Conservation (phyloP, 2,797 vertebrate genomes). For the Garrulus glandarius region DNA sequence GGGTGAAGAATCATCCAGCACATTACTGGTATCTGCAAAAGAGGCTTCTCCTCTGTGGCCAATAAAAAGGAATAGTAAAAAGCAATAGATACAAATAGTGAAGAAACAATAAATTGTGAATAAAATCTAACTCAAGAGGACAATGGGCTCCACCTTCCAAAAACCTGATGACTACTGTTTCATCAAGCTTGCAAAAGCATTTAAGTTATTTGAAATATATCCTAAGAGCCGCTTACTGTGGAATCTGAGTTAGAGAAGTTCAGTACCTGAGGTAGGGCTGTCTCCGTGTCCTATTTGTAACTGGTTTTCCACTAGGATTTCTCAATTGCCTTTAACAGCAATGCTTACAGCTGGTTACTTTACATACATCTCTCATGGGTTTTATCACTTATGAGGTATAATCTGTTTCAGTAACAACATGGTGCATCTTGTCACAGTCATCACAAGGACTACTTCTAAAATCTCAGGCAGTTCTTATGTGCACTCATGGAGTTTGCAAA, state of each 20-base stretch:
- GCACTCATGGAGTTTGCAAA: background rate
- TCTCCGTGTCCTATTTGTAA: background rate
- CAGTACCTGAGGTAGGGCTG: background rate
- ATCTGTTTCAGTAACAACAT: background rate
- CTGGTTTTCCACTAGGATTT: background rate
- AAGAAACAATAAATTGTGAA: background rate
- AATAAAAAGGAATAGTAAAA: background rate
- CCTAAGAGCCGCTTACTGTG: background rate
- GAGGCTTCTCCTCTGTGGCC: background rate
- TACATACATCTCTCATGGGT: background rate
- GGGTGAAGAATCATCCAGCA: background rate
- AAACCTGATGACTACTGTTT: background rate
- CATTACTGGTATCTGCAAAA: background rate
- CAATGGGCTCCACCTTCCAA: background rate
- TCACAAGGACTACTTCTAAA: background rate
- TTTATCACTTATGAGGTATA: background rate
- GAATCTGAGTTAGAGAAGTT: background rate
- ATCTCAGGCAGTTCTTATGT: background rate
- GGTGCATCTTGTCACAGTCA: background rate
- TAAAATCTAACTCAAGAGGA: background rate
- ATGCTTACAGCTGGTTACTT: background rate
- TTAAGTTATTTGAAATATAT: background rate
- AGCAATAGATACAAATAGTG: background rate
- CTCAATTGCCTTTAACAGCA: background rate
- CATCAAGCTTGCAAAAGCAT: background rate